These are phyloP conservation scores for Halcyon badia DNA, from an alignment of 2,797 vertebrate genomes.

Conservation along the genomic window DNA sequence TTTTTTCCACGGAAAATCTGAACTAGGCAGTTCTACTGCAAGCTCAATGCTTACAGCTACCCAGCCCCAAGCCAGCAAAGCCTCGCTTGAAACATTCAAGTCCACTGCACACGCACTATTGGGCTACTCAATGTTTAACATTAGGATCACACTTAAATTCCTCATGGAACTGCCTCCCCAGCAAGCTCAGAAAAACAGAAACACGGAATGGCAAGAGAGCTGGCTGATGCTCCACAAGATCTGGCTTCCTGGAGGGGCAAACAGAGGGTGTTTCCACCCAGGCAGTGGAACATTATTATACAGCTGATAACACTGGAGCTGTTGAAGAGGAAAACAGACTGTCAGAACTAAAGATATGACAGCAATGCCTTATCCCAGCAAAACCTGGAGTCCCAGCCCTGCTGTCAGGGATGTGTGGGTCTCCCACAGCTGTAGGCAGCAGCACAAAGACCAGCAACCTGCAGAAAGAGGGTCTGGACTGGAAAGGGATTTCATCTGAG, in stretches of 20 bases:
- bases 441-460: not conserved
- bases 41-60: not conserved
- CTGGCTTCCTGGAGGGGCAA: not conserved
- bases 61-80: not conserved
- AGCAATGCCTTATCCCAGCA: not conserved
- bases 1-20: not conserved
- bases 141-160: not conserved
- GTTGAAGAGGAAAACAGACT: not conserved
- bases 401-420: not conserved
- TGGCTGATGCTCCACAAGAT: not conserved
- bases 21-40: not conserved
- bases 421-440: not conserved
- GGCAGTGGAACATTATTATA: not conserved
- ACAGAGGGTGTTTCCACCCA: not conserved
- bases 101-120: not conserved
- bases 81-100: not conserved
- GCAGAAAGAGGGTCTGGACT: not conserved
- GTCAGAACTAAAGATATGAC: not conserved
- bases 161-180: not conserved
- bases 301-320: not conserved
- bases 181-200: not conserved
- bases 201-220: not conserved
- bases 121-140: not conserved
- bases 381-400: not conserved
- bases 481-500: not conserved